phyloP scores from a whole-genome alignment of 2,797 vertebrate species.

The Macrochelys suwanniensis region DNA sequence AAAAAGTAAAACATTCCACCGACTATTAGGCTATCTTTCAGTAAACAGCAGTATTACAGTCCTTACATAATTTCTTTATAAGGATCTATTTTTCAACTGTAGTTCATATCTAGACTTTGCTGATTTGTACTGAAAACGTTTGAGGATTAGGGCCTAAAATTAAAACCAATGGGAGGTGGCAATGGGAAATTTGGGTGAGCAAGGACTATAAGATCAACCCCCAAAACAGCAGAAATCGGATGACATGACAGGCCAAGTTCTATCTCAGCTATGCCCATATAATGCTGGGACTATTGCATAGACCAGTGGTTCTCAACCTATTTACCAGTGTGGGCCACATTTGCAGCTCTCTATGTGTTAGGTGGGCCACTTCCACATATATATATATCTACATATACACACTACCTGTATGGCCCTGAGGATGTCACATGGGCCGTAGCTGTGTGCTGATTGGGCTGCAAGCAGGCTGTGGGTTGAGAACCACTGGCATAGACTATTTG shows the following conservation, averaged over 20 bases:
- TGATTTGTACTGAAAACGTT: constrained; percentile 36
- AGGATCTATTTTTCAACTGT: constrained; percentile 20
- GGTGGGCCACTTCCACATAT: too few relatives aligned
- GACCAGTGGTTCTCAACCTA: background rate
- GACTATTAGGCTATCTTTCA: background rate
- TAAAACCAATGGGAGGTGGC: constrained; percentile 10
- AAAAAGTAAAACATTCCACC: constrained; percentile 51
- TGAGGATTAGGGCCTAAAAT: background rate
- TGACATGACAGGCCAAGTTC: constrained; percentile 6
- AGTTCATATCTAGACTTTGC: constrained; percentile 42
- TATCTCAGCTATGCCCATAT: constrained; percentile 42
- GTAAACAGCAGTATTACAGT: constrained; percentile 19
- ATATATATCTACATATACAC: too few relatives aligned
- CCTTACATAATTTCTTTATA: constrained; percentile 38
- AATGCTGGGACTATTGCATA: constrained; percentile 50
- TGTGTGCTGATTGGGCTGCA: too few relatives aligned
- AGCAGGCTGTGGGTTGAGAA: too few relatives aligned
- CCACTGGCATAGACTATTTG: constrained; percentile 30
- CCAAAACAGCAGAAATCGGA: constrained; percentile 23
- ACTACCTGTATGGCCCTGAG: too few relatives aligned
- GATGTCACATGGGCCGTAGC: too few relatives aligned
- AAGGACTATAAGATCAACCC: background rate
- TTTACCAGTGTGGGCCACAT: too few relatives aligned
- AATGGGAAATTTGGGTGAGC: background rate
- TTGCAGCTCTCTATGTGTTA: too few relatives aligned